Evolutionary conservation across 2,797 vertebrate species (phyloP).

Genomic region (Eupleurogrammus muticus): DNA sequence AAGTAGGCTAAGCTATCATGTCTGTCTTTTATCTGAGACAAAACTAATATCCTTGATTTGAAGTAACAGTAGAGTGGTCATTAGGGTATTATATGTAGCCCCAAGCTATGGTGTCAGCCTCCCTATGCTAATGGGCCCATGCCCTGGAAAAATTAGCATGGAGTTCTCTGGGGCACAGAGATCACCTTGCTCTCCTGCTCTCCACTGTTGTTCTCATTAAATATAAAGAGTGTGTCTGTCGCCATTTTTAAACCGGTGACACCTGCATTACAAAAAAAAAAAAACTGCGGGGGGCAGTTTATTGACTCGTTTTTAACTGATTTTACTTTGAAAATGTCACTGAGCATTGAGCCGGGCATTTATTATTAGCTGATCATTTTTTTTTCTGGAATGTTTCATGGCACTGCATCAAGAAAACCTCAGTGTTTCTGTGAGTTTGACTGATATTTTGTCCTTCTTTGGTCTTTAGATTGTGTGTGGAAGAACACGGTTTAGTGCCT

Average conservation of each 20-base stretch:
- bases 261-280: constrained; percentile 25
- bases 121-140: constrained; percentile 94
- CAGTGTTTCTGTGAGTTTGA: background rate
- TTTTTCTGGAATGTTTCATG: background rate
- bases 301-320: background rate
- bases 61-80: constrained; percentile 88
- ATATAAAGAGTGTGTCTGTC: constrained; percentile 61
- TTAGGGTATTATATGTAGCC: constrained; percentile 89
- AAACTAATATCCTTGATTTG: constrained; percentile 79
- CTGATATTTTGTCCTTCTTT: constrained; percentile 11
- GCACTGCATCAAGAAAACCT: background rate
- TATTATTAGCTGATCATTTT: background rate
- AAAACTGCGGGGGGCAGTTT: background rate
- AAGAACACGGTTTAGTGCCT: constrained; percentile 27
- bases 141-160: constrained; percentile 92
- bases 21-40: constrained; percentile 76
- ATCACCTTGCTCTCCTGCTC: constrained; percentile 90
- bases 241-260: constrained; percentile 54
- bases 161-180: constrained; percentile 90
- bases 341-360: background rate
- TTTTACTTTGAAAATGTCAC: background rate
- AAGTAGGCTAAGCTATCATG: constrained; percentile 90
- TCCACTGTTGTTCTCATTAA: constrained; percentile 71
- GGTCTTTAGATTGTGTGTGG: constrained; percentile 15
- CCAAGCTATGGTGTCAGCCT: constrained; percentile 91